phyloP scores from a whole-genome alignment of 2,113 vertebrate genomes.

The Rhabdornis inornatus region DNA sequence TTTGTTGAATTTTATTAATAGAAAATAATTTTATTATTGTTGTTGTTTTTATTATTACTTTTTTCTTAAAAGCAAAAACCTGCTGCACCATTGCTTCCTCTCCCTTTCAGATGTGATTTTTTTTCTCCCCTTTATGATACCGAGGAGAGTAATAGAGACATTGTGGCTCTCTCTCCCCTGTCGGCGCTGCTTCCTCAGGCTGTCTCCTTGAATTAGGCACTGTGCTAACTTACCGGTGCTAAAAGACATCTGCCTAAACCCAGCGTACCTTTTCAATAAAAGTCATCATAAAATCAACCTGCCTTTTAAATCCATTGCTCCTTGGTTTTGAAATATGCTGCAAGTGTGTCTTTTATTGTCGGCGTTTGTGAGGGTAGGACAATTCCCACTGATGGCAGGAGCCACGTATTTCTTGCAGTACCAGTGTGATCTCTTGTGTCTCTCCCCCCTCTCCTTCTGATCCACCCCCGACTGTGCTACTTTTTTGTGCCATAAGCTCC shows the following conservation, averaged over 20 bases:
- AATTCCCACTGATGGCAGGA: conserved; percentile 62
- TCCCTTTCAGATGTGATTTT: conserved; percentile 66
- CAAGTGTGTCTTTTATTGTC: conserved; percentile 75
- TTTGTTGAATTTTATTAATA: conserved; percentile 42
- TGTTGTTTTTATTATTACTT: neutral
- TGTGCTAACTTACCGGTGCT: conserved; percentile 79
- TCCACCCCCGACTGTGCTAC: neutral
- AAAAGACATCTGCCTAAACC: conserved; percentile 80
- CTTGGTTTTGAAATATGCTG: conserved; percentile 77
- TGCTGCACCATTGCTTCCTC: conserved; percentile 43
- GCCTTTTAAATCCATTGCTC: conserved; percentile 82
- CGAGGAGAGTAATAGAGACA: conserved; percentile 85
- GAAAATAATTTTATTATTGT: neutral
- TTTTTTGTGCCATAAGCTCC: neutral
- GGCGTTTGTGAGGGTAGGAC: conserved; percentile 49
- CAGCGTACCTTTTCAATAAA: conserved; percentile 80
- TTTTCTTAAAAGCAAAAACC: conserved; percentile 35
- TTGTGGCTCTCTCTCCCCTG: conserved; percentile 76
- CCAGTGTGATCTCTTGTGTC: neutral
- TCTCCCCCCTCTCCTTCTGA: neutral
- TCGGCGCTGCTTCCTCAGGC: conserved; percentile 79
- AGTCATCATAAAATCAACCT: conserved; percentile 82
- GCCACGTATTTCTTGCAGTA: conserved; percentile 4
- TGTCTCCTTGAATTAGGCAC: conserved; percentile 87
- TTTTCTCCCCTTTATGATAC: conserved; percentile 76